Base-by-base conservation (phyloP, 2,888 invertebrate genomes). In the Phasia obesa region DNA sequence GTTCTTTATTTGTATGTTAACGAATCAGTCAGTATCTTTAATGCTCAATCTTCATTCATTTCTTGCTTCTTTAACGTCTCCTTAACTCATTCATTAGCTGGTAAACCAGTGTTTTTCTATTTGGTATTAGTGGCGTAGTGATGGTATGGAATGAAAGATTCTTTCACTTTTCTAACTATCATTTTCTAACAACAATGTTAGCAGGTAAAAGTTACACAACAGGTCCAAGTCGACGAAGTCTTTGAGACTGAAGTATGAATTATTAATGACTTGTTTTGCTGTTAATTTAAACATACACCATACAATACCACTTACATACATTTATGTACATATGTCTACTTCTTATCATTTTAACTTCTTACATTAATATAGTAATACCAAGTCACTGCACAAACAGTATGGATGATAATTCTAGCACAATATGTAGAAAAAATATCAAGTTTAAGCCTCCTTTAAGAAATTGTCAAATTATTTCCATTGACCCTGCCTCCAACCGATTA, bases 111-210 rank as follows among this genome's bases (percentile, higher is more conserved):
- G 55, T 65, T 57, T 60, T 17, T 62, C n/a, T 77, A 62, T 76
- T 76, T 69, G 60, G 51, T 69, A 53, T 69, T 69, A 7, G 64
- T 49, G 4, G 19, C 38, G 19, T 47, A 25, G 74, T 49, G 55
- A 35, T 65, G 65, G 75, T 51, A 67, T 73, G 49, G 73, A 59
- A 79, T 59, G 65, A 79, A 73, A 79, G 65, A 83, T 75, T 83
- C 70, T 83, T 83, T 83, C 83, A 83, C 83, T 83, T 83, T 83
- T 83, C 75, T 83, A 83, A 83, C 83, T 83, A 83, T 83, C 83
- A 83, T 83, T 83, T 83, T 83, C 83, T 79, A 83, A 83, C 65
- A 83, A 79, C 75, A 75, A 71, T 79, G 75, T 69, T 74, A 60
- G 31, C 75, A 76, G 79, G 83, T 79, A 83, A 83, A 83, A 83